Percentiles rank a stretch among this genome's conserved stretches.
phyloP scores from a whole-genome alignment of 2,888 invertebrate genomes.

The Lithophane ornitopus region DNA sequence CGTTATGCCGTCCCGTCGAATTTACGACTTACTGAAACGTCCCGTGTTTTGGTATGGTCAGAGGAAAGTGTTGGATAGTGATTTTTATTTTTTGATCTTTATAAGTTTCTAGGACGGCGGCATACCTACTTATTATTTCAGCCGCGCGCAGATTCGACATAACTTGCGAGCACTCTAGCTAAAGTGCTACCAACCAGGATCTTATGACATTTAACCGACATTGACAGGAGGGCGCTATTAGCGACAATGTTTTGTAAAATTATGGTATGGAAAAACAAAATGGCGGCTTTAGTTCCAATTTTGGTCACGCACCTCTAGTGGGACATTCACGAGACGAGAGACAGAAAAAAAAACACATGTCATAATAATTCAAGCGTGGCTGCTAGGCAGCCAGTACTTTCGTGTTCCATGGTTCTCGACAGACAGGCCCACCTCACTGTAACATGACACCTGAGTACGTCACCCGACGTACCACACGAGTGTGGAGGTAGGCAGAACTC shows the following conservation, averaged over 20 bases:
- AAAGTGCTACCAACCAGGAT: too few relatives aligned
- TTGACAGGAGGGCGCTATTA: too few relatives aligned
- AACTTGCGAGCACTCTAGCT: too few relatives aligned
- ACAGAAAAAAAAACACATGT: neutral
- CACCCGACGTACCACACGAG: slow-evolving; percentile 28
- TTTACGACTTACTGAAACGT: slow-evolving; percentile 50
- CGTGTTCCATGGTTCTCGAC: slow-evolving; percentile 14
- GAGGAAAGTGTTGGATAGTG: slow-evolving; percentile 25
- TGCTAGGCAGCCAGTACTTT: slow-evolving; percentile 18
- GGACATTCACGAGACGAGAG: neutral
- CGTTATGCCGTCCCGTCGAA: slow-evolving; percentile 33
- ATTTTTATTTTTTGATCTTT: too few relatives aligned
- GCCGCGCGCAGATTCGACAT: too few relatives aligned
- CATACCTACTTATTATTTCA: too few relatives aligned
- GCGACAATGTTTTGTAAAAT: too few relatives aligned
- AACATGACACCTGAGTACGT: slow-evolving; percentile 52
- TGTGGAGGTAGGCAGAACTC: neutral
- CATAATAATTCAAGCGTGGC: neutral
- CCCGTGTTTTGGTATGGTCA: slow-evolving; percentile 35
- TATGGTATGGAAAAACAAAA: too few relatives aligned
- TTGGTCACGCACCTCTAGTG: too few relatives aligned
- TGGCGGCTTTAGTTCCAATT: too few relatives aligned
- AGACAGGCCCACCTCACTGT: slow-evolving; percentile 56
- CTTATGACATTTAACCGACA: too few relatives aligned
- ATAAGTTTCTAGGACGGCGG: too few relatives aligned